Conservation (phyloP, 2,888 invertebrate species). For the Quadroppia sp. region DNA sequence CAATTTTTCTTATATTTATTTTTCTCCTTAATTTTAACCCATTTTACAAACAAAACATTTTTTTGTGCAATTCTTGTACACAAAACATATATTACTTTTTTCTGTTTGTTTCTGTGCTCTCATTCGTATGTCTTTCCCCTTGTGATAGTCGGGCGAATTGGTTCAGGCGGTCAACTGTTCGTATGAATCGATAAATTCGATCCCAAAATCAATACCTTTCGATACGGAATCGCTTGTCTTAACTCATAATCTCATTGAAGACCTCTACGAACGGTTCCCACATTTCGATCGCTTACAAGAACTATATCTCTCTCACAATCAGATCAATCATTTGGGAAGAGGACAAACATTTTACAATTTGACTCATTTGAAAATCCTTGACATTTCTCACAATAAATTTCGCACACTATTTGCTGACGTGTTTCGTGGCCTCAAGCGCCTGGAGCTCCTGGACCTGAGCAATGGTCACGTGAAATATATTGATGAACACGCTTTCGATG, state of each 20-base stretch:
- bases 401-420: conserved; percentile 51
- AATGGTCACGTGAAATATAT: conserved; percentile 52
- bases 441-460: conserved; percentile 51
- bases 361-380: conserved; percentile 51
- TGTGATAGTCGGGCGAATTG: conserved; percentile 41
- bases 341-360: conserved; percentile 52
- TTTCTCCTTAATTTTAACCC: too few species aligned
- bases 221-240: conserved; percentile 52
- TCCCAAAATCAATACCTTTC: conserved; percentile 51
- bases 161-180: conserved; percentile 52
- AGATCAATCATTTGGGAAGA: conserved; percentile 51
- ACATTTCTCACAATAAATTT: conserved; percentile 53
- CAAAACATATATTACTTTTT: too few species aligned
- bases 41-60: too few species aligned
- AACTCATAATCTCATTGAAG: conserved; percentile 50
- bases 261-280: conserved; percentile 50
- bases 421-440: conserved; percentile 52
- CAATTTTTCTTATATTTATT: background rate
- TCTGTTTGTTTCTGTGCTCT: too few species aligned
- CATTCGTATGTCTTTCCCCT: too few species aligned
- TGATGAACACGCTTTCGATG: conserved; percentile 53
- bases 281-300: conserved; percentile 50
- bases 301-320: conserved; percentile 54
- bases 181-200: conserved; percentile 48
- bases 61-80: too few species aligned